A percentile compares a stretch with the other conserved stretches of the same genome.
phyloP scores from a whole-genome alignment of 2,113 vertebrate species.

The Dromaius novaehollandiae region DNA sequence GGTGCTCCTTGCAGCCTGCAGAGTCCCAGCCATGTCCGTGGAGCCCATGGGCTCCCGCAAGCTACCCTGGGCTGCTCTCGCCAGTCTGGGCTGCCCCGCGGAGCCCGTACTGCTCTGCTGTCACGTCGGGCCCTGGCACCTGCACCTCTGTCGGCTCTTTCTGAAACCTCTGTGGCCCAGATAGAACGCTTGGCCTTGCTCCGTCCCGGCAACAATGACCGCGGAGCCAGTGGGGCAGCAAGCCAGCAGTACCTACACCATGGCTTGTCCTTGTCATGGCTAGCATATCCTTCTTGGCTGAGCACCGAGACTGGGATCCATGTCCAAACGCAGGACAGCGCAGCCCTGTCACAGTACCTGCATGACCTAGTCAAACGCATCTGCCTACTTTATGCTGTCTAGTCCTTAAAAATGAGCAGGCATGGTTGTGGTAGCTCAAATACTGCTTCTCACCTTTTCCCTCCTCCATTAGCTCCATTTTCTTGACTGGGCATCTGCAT shows the following conservation, averaged over 20 bases:
- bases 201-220: too few relatives aligned
- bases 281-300: not conserved
- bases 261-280: not conserved
- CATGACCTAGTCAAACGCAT: not conserved
- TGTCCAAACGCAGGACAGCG: not conserved
- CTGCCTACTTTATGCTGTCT: not conserved
- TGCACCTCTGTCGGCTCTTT: not conserved
- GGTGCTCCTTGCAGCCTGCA: accelerated
- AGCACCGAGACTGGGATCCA: not conserved
- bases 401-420: not conserved
- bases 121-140: too few relatives aligned
- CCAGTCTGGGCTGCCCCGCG: too few relatives aligned
- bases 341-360: not conserved
- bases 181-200: too few relatives aligned
- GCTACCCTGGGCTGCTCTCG: not conserved
- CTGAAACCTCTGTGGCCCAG: not conserved
- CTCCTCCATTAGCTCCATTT: not conserved
- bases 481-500: not conserved
- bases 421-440: not conserved
- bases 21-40: not conserved
- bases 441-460: not conserved
- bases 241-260: too few relatives aligned
- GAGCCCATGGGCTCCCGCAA: not conserved
- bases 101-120: too few relatives aligned
- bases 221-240: not conserved